Evolutionary conservation across 1,140 invertebrate genomes (phyloP).

Genomic region (Mycetomoellerius zeteki): DNA sequence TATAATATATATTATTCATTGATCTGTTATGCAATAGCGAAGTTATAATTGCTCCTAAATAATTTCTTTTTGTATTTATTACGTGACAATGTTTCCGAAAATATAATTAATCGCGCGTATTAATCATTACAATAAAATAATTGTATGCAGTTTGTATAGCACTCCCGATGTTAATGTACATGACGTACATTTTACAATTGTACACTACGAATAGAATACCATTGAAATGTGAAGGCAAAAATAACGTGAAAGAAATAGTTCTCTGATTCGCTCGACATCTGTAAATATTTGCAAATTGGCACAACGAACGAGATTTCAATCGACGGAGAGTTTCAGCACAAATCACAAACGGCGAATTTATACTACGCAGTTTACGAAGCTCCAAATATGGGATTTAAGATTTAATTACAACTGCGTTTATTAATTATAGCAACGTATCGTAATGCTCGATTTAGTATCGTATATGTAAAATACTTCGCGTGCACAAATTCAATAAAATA

Average conservation of each 20-base stretch:
- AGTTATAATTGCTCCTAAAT: too few relatives aligned
- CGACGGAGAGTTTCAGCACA: not conserved
- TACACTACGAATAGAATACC: not conserved
- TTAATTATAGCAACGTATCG: not conserved
- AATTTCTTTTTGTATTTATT: too few relatives aligned
- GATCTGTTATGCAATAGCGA: not conserved
- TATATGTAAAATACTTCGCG: not conserved
- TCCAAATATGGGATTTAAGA: not conserved
- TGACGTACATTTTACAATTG: not conserved
- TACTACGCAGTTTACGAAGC: not conserved
- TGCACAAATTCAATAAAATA: not conserved
- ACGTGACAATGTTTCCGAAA: not conserved
- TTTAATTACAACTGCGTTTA: not conserved
- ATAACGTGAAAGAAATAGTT: not conserved
- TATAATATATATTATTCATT: not conserved
- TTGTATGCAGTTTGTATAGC: not conserved
- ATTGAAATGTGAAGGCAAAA: not conserved
- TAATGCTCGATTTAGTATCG: not conserved
- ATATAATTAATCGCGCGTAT: not conserved
- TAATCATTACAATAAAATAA: not conserved
- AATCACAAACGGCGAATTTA: not conserved
- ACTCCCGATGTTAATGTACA: not conserved
- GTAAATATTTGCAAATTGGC: not conserved
- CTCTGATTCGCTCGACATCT: not conserved
- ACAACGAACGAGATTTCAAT: not conserved